Evolutionary conservation across 2,888 invertebrate species (phyloP), one percentile per base, ranked within the genome.

Genomic region (Spicauda simplicius): DNA sequence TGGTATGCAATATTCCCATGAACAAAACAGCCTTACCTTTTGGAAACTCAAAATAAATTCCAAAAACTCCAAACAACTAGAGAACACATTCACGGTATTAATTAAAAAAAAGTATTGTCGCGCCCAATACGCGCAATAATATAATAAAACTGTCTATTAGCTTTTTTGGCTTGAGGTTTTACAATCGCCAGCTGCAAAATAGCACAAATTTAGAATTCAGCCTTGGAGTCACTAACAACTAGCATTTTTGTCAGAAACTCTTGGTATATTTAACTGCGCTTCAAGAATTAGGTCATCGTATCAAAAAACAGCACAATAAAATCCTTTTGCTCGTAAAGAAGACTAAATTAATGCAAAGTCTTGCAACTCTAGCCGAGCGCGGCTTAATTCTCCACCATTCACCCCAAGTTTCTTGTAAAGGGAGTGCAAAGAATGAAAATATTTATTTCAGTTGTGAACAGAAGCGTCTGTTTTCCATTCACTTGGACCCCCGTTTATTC

Each of bases 311-410:
- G 41, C 37, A 55, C 65, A 65, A 45, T 48, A 54, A 33, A 59
- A 66, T 55, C 48, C 19, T 52, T 41, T 59, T 37, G 20, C 45
- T 16, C 52, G 37, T 37, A 53, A 57, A 64, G 65, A 18, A 41
- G 64, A 48, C 53, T n/a, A 54, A 59, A 65, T 65, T 65, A 65
- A 65, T 65, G 60, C 55, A 50, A 65, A 65, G 66, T 56, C 66
- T 60, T 66, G 55, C 53, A 50, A 60, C n/a, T 56, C 30, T 48
- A 48, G 48, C 48, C 54, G 37, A 53, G 53, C 59, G 41, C 45
- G 54, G 54, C 20, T 54, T 60, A 54, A 66, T 60, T 66, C 48
- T 55, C 33, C 19, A 33, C 59, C 16, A 55, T 66, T 55, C 59
- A 55, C 55, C 48, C 55, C 54, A 54, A 65, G 65, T 66, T 66